Base-by-base conservation (phyloP, 64 coral and sea anemone species). In the Montipora efflorescens region DNA sequence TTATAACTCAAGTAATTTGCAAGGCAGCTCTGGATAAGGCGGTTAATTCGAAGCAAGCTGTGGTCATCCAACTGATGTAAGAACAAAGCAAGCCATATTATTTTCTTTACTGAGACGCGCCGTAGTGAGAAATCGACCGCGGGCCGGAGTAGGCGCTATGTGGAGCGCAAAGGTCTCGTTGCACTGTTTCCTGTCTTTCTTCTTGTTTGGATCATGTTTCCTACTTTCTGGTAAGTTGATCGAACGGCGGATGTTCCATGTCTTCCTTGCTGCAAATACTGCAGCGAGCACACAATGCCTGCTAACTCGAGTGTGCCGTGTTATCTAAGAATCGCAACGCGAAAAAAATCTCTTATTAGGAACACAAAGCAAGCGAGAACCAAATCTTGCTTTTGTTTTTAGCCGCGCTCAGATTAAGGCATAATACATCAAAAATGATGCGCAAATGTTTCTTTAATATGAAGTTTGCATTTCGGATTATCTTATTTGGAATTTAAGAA, bases 21-120 rank as follows among this genome's bases (percentile, higher is more conserved):
- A 10, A 71, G 23, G 44, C 66, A 86, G 7, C 5, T 71, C 23
- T 71, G 15, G 64, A 67, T 36, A 64, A 3, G 9, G 16, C 25
- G 66, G 19, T 64, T 20, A 44, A 46, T 59, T 70, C 46, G 3
- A 19, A 86, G 68, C 18, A 47, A 49, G 13, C 62, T 50, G 82
- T 11, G 64, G 44, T 86, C 66, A 68, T n/a, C 5, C 10, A 45
- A 45, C 62, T 71, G 64, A 64, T 86, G 66, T 70, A 62, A 86
- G 50, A 86, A 86, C 82, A 86, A 86, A 72, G 50, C 47, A 50
- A 18, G 62, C 82, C 82, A 86, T 86, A 72, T 86, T 71, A 59
- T 86, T 70, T 86, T 62, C 70, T 15, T 64, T 11, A 11, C 44
- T 52, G 4, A 25, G 49, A 71, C 82, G 48, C 82, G 66, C 66